Evolutionary conservation across 2,888 invertebrate species (phyloP).

Genomic region (Sclerodermus sp.): DNA sequence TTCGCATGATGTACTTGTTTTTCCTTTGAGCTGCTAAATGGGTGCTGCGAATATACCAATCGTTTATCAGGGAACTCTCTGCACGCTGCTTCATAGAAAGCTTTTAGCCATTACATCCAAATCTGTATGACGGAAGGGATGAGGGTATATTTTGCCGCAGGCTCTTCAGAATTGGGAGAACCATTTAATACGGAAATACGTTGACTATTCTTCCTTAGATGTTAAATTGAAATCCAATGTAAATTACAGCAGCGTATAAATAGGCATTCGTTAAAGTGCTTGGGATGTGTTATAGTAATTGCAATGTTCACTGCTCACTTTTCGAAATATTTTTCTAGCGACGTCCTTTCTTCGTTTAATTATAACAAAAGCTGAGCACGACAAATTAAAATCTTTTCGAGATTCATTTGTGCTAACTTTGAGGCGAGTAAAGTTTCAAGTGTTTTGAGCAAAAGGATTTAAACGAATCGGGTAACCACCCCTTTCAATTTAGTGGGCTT

Average conservation of each 20-base stretch:
- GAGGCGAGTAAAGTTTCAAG: too few relatives aligned
- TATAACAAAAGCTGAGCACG: too few relatives aligned
- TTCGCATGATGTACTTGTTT: slow-evolving; percentile 6
- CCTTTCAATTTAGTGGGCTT: slow-evolving; percentile 34
- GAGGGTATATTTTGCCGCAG: not conserved
- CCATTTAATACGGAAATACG: slow-evolving; percentile 15
- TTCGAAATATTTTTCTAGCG: too few relatives aligned
- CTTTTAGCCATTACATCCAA: slow-evolving; percentile 27
- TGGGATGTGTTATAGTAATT: too few relatives aligned
- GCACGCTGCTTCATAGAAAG: slow-evolving; percentile 22
- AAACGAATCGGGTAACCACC: slow-evolving; percentile 25
- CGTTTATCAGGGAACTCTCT: slow-evolving; percentile 23
- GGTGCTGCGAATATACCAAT: slow-evolving; percentile 23
- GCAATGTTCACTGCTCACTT: too few relatives aligned
- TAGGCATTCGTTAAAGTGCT: too few relatives aligned
- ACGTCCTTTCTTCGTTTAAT: too few relatives aligned
- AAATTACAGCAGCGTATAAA: too few relatives aligned
- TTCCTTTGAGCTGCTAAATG: slow-evolving; percentile 20
- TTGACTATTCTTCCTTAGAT: slow-evolving; percentile 4
- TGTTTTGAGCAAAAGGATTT: slow-evolving; percentile 38
- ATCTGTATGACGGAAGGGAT: slow-evolving; percentile 6
- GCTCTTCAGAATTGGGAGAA: slow-evolving; percentile 10
- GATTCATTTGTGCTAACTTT: too few relatives aligned
- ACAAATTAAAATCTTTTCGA: too few relatives aligned
- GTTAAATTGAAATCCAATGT: too few relatives aligned